A percentile compares a stretch with the other conserved stretches of the same genome.
phyloP scores from a whole-genome alignment of 2,888 invertebrate genomes.

The Zelleria hepariella region DNA sequence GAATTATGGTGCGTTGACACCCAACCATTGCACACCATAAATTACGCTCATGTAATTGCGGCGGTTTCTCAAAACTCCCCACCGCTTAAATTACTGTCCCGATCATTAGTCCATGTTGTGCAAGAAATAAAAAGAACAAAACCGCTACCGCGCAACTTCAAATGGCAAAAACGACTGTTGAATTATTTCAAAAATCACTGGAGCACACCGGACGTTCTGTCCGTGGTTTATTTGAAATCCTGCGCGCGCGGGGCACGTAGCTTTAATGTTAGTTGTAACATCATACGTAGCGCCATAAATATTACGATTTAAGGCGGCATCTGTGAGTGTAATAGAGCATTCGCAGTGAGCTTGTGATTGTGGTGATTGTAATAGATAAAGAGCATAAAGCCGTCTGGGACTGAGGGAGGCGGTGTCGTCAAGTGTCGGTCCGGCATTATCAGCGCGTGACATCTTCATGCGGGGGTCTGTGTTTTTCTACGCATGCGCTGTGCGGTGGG shows the following conservation, averaged over 20 bases:
- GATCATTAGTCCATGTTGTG: neutral
- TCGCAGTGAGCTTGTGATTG: conserved; percentile 44
- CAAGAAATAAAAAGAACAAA: neutral
- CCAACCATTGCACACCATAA: neutral
- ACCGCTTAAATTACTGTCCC: neutral
- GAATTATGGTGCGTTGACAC: conserved; percentile 15
- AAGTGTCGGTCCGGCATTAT: conserved; percentile 57
- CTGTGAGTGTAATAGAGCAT: conserved; percentile 53
- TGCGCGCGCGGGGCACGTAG: neutral
- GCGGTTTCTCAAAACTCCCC: neutral
- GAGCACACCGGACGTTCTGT: neutral
- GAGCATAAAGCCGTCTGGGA: conserved; percentile 38
- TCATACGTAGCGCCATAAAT: conserved; percentile 31
- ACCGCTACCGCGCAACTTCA: neutral
- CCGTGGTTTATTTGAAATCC: neutral
- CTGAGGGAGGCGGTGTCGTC: conserved; percentile 43
- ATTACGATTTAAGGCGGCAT: conserved; percentile 35
- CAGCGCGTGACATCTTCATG: conserved; percentile 57
- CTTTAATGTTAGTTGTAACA: neutral
- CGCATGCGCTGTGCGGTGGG: conserved; percentile 61
- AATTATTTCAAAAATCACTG: neutral
- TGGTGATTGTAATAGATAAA: conserved; percentile 34
- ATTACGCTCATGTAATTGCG: neutral
- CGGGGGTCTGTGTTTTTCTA: conserved; percentile 54
- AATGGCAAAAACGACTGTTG: neutral